A percentile compares a stretch with the other conserved stretches of the same genome.
These are phyloP conservation scores for Trematomus loennbergii DNA, from an alignment of 2,113 vertebrate species.

Conservation along the genomic window DNA sequence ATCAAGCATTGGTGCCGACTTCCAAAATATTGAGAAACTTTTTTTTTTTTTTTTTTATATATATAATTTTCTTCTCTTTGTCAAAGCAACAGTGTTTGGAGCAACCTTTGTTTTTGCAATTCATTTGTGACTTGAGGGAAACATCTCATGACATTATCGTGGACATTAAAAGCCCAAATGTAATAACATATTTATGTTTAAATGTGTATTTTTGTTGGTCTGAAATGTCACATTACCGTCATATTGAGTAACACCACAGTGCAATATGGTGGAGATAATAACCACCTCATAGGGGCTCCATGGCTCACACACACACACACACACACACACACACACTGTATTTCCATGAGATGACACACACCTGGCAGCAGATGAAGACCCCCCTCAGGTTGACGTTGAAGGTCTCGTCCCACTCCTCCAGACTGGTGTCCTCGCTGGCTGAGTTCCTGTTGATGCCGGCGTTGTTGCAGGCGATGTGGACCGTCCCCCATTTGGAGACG, in stretches of 20 bases:
- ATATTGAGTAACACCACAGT: background rate
- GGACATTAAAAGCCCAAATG: background rate
- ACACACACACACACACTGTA: background rate
- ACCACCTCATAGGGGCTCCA: background rate
- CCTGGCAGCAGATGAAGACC: constrained; percentile 89
- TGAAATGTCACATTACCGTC: background rate
- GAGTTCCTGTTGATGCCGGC: constrained; percentile 89
- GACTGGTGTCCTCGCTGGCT: constrained; percentile 84
- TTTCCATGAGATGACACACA: constrained; percentile 49
- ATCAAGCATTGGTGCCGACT: no score
- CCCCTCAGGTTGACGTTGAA: constrained; percentile 86
- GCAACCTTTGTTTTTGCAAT: background rate
- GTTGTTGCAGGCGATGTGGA: constrained; percentile 85
- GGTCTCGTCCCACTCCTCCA: constrained; percentile 88
- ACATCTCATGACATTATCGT: background rate
- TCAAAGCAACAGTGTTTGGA: background rate
- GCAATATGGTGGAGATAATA: background rate
- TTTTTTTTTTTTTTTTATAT: no score
- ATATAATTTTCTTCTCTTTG: no score
- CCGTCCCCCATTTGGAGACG: constrained; percentile 80
- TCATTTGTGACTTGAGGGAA: no score
- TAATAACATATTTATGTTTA: background rate
- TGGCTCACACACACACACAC: no score
- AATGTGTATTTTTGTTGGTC: background rate
- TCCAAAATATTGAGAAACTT: no score